Conservation (phyloP, 2,797 vertebrate genomes). For the Mus spretus region DNA sequence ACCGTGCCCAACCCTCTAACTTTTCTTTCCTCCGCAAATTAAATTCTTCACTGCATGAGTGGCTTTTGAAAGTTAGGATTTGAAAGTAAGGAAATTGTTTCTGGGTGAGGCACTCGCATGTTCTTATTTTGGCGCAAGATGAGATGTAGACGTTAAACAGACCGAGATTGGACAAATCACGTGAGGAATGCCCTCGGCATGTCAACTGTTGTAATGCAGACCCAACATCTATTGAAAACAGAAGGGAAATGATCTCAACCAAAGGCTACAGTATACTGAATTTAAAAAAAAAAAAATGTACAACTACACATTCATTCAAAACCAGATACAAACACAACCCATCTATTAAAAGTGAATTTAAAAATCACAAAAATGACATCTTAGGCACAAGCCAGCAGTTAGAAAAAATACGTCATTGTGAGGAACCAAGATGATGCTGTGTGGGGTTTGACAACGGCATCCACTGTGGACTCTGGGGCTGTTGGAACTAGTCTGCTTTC, state of each 20-base stretch:
- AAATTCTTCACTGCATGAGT: not conserved
- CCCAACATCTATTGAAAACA: constrained; percentile 59
- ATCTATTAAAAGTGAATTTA: not conserved
- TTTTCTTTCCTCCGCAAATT: constrained; percentile 21
- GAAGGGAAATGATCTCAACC: constrained; percentile 33
- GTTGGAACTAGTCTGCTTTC: accelerated
- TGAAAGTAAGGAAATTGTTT: constrained; percentile 57
- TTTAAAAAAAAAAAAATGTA: not conserved
- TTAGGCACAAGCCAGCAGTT: not conserved
- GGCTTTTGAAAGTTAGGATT: constrained; percentile 53
- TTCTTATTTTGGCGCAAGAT: constrained; percentile 69
- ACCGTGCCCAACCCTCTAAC: not conserved
- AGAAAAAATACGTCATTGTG: not conserved
- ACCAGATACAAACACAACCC: constrained; percentile 9
- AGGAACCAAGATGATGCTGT: not conserved
- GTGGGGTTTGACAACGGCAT: not conserved
- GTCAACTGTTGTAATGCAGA: constrained; percentile 42
- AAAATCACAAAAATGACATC: not conserved
- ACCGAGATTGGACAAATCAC: not conserved
- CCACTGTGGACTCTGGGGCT: not conserved
- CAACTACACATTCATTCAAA: not conserved
- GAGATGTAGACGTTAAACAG: constrained; percentile 51
- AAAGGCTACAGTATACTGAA: not conserved
- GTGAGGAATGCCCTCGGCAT: constrained; percentile 2
- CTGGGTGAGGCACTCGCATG: not conserved